These are phyloP conservation scores for Uropsilus gracilis DNA, from an alignment of 2,113 vertebrate species.

Conservation along the genomic window DNA sequence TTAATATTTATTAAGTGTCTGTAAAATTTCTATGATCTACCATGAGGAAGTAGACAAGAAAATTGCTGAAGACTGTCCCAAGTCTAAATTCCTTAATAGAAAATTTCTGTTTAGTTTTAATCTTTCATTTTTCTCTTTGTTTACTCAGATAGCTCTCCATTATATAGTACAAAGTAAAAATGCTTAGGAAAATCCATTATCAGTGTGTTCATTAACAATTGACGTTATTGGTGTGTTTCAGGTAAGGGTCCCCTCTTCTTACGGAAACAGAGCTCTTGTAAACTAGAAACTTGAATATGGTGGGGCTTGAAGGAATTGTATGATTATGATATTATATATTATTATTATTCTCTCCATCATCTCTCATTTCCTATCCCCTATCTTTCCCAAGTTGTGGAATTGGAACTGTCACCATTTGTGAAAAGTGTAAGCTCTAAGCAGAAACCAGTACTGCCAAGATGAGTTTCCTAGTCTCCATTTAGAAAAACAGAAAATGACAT, in stretches of 20 bases:
- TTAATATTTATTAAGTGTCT: background rate
- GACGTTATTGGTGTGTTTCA: background rate
- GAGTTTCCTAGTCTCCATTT: constrained; percentile 47
- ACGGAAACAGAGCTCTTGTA: background rate
- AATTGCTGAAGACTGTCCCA: background rate
- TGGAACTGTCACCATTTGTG: background rate
- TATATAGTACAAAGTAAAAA: background rate
- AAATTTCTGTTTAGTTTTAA: constrained; percentile 12
- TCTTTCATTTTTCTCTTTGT: background rate
- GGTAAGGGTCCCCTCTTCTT: background rate
- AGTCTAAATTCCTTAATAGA: background rate
- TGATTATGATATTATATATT: background rate
- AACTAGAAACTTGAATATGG: background rate
- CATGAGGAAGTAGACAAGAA: background rate
- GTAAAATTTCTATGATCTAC: background rate
- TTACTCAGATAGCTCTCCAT: background rate
- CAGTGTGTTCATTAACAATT: no score
- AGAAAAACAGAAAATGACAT: constrained; percentile 74
- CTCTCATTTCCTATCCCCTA: background rate
- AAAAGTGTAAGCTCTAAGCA: constrained; percentile 42
- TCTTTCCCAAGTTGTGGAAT: constrained; percentile 5
- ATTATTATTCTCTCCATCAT: background rate
- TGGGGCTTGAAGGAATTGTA: background rate
- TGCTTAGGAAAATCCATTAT: background rate
- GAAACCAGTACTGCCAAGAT: constrained; percentile 23